Conservation (phyloP, 92 coral and sea anemone genomes). For the Zoanthus gigantus region DNA sequence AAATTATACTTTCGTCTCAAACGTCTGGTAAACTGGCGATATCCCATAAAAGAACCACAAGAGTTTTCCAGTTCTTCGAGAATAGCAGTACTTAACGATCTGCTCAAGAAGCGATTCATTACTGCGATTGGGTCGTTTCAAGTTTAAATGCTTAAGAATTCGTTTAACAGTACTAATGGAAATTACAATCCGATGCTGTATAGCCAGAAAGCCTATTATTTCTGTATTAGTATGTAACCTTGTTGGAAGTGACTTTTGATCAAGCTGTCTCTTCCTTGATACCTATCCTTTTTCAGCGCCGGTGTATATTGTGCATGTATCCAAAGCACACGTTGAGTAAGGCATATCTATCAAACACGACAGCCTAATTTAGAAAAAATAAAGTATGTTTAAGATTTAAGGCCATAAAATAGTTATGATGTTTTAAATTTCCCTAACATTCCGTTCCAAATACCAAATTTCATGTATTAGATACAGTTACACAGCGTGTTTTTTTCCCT, state of each 20-base stretch:
- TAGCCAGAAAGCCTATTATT: conserved; percentile 8
- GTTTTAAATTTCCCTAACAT: background rate
- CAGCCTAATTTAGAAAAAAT: background rate
- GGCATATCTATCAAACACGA: background rate
- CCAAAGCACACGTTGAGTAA: background rate
- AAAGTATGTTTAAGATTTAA: background rate
- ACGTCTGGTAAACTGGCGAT: conserved; percentile 58
- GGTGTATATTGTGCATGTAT: background rate
- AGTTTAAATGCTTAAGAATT: background rate
- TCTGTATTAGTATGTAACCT: conserved; percentile 38
- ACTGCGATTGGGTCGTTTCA: background rate
- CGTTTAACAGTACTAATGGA: background rate
- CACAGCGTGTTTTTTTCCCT: background rate
- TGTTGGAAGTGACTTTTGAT: conserved; percentile 34
- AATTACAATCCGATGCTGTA: background rate
- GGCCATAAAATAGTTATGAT: background rate
- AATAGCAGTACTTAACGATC: conserved; percentile 31
- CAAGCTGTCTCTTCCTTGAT: conserved; percentile 27
- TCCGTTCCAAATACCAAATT: background rate
- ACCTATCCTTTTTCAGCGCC: conserved; percentile 1
- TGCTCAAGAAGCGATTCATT: background rate
- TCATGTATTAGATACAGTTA: background rate
- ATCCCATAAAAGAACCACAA: conserved; percentile 53
- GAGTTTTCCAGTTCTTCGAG: conserved; percentile 50
- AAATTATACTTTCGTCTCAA: conserved; percentile 51